These are phyloP conservation scores for Paedocypris sp. DNA, from an alignment of 2,113 vertebrate genomes.

Conservation along the genomic window DNA sequence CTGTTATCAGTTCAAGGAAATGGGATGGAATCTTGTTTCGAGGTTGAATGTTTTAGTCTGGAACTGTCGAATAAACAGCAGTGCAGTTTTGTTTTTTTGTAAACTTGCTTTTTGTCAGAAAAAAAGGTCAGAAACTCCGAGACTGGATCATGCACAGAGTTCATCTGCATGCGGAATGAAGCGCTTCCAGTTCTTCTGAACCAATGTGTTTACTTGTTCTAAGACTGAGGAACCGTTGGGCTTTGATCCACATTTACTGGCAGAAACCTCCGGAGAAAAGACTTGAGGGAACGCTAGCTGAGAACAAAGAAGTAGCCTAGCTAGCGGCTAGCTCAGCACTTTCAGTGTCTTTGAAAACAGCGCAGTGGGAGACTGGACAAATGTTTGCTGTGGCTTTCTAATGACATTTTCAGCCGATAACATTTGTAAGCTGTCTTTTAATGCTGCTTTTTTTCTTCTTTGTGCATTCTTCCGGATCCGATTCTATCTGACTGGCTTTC, in stretches of 20 bases:
- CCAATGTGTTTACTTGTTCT: too few species aligned
- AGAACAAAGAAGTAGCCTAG: background rate
- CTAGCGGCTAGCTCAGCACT: slow-evolving; percentile 10
- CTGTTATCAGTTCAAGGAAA: too few species aligned
- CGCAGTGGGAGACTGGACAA: slow-evolving; percentile 8
- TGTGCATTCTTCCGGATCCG: too few species aligned
- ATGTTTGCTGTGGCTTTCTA: background rate
- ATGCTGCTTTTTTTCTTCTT: background rate
- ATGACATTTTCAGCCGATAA: slow-evolving; percentile 1
- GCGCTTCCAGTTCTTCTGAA: too few species aligned
- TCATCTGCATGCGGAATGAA: background rate
- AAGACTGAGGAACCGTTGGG: background rate
- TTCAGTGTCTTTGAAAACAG: background rate
- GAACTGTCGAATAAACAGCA: too few species aligned
- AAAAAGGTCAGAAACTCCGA: too few species aligned
- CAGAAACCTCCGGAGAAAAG: background rate
- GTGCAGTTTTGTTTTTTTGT: too few species aligned
- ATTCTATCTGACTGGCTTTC: too few species aligned
- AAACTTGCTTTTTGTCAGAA: too few species aligned
- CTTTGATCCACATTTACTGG: slow-evolving; percentile 22
- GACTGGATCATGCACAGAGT: too few species aligned
- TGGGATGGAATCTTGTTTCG: too few species aligned
- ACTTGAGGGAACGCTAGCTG: background rate
- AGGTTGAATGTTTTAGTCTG: too few species aligned
- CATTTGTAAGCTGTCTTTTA: slow-evolving; percentile 17